Evolutionary conservation across 2,797 vertebrate species (phyloP).

Genomic region (Microctenopoma steveboyesi): DNA sequence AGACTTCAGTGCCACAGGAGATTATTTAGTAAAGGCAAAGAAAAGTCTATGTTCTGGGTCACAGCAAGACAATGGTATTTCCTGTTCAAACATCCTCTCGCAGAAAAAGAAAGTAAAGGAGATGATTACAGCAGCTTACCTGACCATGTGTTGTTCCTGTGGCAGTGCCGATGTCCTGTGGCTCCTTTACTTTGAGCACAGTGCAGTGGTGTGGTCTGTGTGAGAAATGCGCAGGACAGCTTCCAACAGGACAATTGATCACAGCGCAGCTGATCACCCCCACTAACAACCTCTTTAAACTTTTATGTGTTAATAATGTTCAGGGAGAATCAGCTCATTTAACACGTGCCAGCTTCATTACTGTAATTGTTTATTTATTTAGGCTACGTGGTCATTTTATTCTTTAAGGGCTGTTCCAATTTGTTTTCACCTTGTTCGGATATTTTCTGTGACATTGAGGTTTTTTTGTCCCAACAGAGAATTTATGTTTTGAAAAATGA

Average conservation of each 20-base stretch:
- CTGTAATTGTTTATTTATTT: conserved; percentile 33
- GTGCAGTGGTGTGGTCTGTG: conserved; percentile 5
- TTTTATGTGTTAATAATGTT: conserved; percentile 11
- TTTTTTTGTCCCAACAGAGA: not conserved
- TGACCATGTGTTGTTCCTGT: conserved; percentile 15
- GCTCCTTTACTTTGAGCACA: not conserved
- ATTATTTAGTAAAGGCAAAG: not conserved
- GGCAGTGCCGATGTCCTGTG: not conserved
- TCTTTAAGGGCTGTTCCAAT: not conserved
- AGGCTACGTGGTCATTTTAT: conserved; percentile 17
- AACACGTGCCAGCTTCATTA: conserved; percentile 18
- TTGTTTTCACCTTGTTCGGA: not conserved
- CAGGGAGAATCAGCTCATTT: conserved; percentile 1
- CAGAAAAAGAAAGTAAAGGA: not conserved
- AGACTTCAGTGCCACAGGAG: not conserved
- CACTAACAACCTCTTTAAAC: conserved; percentile 21
- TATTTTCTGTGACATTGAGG: not conserved
- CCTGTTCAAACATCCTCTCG: not conserved
- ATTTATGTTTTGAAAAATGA: not conserved
- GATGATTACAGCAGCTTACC: conserved; percentile 10
- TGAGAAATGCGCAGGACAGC: conserved; percentile 5
- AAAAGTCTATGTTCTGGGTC: not conserved
- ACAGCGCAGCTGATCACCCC: conserved; percentile 3
- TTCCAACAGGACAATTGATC: not conserved
- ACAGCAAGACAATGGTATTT: not conserved